phyloP scores from a whole-genome alignment of 1,140 invertebrate genomes.

The Neomicropteryx cornuta region DNA sequence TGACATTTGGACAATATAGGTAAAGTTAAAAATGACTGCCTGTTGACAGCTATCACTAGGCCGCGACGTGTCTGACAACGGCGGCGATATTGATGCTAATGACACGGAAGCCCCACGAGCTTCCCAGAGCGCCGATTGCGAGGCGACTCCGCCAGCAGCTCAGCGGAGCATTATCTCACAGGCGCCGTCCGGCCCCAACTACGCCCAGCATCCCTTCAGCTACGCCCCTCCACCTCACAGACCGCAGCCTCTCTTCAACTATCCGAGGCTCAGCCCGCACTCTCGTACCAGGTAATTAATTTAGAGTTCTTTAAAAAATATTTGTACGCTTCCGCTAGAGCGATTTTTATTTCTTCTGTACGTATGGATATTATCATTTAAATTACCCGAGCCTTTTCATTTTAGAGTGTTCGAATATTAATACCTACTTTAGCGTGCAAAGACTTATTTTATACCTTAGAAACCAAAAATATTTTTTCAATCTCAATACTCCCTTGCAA shows the following conservation, averaged over 20 bases:
- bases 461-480: too few species aligned
- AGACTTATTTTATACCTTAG: too few species aligned
- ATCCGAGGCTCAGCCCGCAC: conserved; percentile 64
- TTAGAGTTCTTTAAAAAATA: background rate
- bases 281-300: conserved; percentile 50
- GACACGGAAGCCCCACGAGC: conserved; percentile 72
- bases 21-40: too few species aligned
- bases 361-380: too few species aligned
- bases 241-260: conserved; percentile 34
- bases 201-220: conserved; percentile 27
- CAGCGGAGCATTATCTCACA: conserved; percentile 85
- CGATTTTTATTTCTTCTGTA: too few species aligned
- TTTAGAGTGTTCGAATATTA: too few species aligned
- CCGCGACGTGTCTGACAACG: conserved; percentile 58
- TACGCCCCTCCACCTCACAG: conserved; percentile 34
- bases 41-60: conserved; percentile 63
- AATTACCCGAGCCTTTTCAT: too few species aligned
- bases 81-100: too few species aligned
- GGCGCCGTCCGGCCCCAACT: conserved; percentile 75
- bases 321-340: too few species aligned
- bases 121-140: conserved; percentile 86
- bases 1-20: too few species aligned
- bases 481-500: too few species aligned
- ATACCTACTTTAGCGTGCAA: too few species aligned
- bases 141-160: conserved; percentile 79